Conservation (phyloP, 1,140 invertebrate species). For the Onthophagus taurus region DNA sequence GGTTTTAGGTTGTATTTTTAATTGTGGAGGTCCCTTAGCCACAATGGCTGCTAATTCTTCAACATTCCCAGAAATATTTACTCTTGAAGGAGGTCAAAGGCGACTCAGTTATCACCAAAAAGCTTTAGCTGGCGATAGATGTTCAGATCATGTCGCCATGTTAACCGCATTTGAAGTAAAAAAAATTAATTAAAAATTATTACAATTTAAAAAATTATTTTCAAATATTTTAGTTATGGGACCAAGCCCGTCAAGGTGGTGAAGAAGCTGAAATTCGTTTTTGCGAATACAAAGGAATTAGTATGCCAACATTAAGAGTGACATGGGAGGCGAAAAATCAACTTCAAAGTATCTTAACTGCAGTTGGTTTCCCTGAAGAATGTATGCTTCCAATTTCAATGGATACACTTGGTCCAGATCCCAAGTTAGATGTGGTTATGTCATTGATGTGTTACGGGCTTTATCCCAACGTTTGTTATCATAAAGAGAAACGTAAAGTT, state of each 20-base stretch:
- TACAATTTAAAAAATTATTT: conserved; percentile 13
- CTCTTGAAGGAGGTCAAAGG: conserved; percentile 52
- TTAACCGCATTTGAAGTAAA: conserved; percentile 78
- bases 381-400: conserved; percentile 63
- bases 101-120: conserved; percentile 68
- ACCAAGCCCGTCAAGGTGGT: conserved; percentile 63
- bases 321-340: conserved; percentile 91
- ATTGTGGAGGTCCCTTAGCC: conserved; percentile 77
- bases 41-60: conserved; percentile 91
- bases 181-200: conserved; percentile 1
- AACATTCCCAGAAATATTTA: conserved; percentile 86
- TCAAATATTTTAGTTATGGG: conserved; percentile 55
- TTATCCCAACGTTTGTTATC: conserved; percentile 94
- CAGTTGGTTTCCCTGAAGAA: conserved; percentile 83
- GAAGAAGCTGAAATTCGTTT: conserved; percentile 73
- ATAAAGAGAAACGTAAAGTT: conserved; percentile 93
- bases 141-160: conserved; percentile 92
- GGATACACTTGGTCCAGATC: conserved; percentile 66
- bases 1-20: conserved; percentile 77
- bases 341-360: conserved; percentile 71
- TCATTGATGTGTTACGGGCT: conserved; percentile 82
- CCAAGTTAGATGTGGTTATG: conserved; percentile 74
- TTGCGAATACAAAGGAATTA: conserved; percentile 85
- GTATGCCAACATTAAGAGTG: conserved; percentile 77
- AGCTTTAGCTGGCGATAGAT: conserved; percentile 72